These are phyloP conservation scores for Copidosoma aretas DNA, from an alignment of 2,888 invertebrate genomes.

Conservation along the genomic window DNA sequence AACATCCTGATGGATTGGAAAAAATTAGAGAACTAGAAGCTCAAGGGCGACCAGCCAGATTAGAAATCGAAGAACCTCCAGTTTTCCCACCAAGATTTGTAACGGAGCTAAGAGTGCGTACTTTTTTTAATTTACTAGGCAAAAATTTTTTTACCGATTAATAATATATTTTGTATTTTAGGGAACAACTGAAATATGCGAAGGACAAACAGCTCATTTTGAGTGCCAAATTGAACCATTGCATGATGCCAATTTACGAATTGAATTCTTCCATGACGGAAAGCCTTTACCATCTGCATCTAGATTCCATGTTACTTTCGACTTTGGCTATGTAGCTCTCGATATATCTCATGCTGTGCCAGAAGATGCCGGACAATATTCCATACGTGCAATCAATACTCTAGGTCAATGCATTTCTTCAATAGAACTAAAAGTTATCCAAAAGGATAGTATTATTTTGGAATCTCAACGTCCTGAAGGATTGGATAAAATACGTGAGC, in stretches of 20 bases:
- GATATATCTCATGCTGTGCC: slow-evolving; percentile 93
- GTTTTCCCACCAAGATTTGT: slow-evolving; percentile 83
- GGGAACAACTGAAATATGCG: slow-evolving; percentile 86
- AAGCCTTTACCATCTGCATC: slow-evolving; percentile 89
- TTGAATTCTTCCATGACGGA: slow-evolving; percentile 92
- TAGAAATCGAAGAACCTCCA: slow-evolving; percentile 83
- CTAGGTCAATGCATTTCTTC: slow-evolving; percentile 87
- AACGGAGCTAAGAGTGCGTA: slow-evolving; percentile 73
- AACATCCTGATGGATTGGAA: slow-evolving; percentile 90
- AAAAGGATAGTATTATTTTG: slow-evolving; percentile 82
- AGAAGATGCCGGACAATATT: slow-evolving; percentile 95
- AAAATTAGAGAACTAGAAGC: slow-evolving; percentile 90
- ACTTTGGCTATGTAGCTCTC: slow-evolving; percentile 96
- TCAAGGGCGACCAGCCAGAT: slow-evolving; percentile 79
- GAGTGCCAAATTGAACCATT: slow-evolving; percentile 93
- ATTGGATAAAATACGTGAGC: slow-evolving; percentile 86
- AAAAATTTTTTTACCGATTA: slow-evolving; percentile 6
- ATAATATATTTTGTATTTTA: slow-evolving; percentile 55
- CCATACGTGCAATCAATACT: slow-evolving; percentile 89
- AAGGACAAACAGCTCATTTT: slow-evolving; percentile 94
- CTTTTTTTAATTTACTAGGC: background rate
- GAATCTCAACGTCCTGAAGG: slow-evolving; percentile 95
- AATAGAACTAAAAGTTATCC: slow-evolving; percentile 81
- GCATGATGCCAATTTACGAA: slow-evolving; percentile 86
- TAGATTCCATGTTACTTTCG: slow-evolving; percentile 93